Conservation (phyloP, 2,888 invertebrate species). For the Parnassius mnemosyne region DNA sequence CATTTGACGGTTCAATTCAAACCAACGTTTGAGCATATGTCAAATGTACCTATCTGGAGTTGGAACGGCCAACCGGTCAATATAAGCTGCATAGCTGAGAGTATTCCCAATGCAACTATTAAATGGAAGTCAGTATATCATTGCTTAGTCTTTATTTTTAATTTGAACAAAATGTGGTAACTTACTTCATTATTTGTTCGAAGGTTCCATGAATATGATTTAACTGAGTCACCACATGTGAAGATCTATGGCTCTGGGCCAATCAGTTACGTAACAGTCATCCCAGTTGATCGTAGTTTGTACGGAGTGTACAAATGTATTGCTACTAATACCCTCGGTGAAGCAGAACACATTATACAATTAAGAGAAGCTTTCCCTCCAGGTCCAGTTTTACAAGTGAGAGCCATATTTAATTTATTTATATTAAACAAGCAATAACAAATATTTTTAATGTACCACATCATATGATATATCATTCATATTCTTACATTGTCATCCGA, state of each 20-base stretch:
- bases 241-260: slow-evolving; percentile 85
- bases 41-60: slow-evolving; percentile 88
- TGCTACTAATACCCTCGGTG: slow-evolving; percentile 88
- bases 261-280: slow-evolving; percentile 85
- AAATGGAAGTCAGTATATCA: slow-evolving; percentile 85
- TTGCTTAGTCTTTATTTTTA: not conserved
- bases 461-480: no score
- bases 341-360: slow-evolving; percentile 83
- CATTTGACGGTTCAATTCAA: slow-evolving; percentile 91
- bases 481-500: no score
- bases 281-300: slow-evolving; percentile 82
- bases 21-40: slow-evolving; percentile 87
- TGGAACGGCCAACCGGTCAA: slow-evolving; percentile 92
- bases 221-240: slow-evolving; percentile 80
- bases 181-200: not conserved
- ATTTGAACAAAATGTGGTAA: not conserved
- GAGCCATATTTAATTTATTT: slow-evolving; percentile 13
- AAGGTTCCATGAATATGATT: slow-evolving; percentile 75
- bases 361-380: slow-evolving; percentile 88
- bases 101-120: slow-evolving; percentile 95
- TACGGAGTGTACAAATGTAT: slow-evolving; percentile 90
- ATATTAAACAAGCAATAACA: no score
- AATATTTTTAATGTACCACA: no score
- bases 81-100: slow-evolving; percentile 92
- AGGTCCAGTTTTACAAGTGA: slow-evolving; percentile 78